Evolutionary conservation across 2,113 vertebrate species (phyloP), one percentile per base, ranked within the genome.

Genomic region (Anas platyrhynchos): DNA sequence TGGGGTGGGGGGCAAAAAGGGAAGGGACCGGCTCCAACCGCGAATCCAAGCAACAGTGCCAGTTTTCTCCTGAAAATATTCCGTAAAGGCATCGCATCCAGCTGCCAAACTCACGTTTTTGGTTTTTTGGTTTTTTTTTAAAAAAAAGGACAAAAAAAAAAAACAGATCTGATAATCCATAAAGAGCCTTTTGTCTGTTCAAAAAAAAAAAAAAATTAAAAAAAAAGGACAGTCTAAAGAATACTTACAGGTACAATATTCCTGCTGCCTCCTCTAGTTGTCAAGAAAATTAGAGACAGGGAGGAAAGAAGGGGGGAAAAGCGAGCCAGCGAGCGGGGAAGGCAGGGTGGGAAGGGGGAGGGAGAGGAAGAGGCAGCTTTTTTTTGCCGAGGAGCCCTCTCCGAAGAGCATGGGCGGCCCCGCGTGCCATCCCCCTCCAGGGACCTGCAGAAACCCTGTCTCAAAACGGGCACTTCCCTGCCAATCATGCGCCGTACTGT

Each of bases 401-500:
- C 83, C 81, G 79, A 66, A 92, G 88, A 94, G 92, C 71, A 77
- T 93, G 91, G 86, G 96, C 81, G 80, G 93, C 96, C 96, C 93
- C 93, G 86, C 48, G 67, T 97, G 94, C 97, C 96, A 98, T 93
- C 91, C 93, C 95, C 94, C 94, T 90, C 89, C 75, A 91, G 94
- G 97, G 93, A 97, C 96, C 97, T 95, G 97, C 82, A 95, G 84
- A 91, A 96, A 93, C 95, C 97, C 90, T 44, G 95, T 97, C 95
- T 96, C 93, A 76, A 81, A 96, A 87, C 83, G 93, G 98, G 97
- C 97, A 97, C 96, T 96, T 92, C 96, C 93, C 97, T 98, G 98
- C 96, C 98, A 98, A 98, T 98, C 98, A 97, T 96, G 97, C 95
- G 93, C 97, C 43, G 91, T 96, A 95, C 98, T 95, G 95, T 97